Evolutionary conservation across 1,140 invertebrate species (phyloP).

Genomic region (Bombus turneri): DNA sequence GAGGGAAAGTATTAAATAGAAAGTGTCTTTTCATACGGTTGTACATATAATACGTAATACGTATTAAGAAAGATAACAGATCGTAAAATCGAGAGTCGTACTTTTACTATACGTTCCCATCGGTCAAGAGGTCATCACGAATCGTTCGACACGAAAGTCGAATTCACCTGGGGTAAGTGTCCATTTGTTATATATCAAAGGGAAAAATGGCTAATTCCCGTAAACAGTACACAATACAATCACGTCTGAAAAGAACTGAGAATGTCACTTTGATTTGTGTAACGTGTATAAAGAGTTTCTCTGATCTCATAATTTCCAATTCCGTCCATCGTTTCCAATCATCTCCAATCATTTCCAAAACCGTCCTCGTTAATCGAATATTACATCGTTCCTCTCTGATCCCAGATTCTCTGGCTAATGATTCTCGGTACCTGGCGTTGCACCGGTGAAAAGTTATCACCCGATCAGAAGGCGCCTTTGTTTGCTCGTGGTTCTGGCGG

Average conservation of each 20-base stretch:
- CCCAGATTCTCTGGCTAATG: slow-evolving; percentile 54
- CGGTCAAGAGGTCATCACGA: slow-evolving; percentile 47
- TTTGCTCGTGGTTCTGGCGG: slow-evolving; percentile 75
- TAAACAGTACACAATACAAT: not conserved
- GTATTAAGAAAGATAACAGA: not conserved
- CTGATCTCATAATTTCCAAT: too few relatives aligned
- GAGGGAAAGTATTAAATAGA: slow-evolving; percentile 47
- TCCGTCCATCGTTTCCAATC: too few relatives aligned
- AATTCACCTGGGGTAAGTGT: not conserved
- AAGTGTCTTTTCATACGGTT: slow-evolving; percentile 43
- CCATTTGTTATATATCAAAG: not conserved
- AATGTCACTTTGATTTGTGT: not conserved
- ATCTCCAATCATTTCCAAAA: not conserved
- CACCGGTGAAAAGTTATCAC: slow-evolving; percentile 71
- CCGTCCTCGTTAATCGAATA: not conserved
- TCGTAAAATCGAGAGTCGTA: not conserved
- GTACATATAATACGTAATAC: not conserved
- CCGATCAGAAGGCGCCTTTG: slow-evolving; percentile 75
- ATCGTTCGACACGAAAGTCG: not conserved
- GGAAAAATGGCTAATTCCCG: not conserved
- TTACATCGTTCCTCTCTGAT: not conserved
- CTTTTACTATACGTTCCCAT: not conserved
- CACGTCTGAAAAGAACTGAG: not conserved
- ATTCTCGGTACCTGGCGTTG: slow-evolving; percentile 32
- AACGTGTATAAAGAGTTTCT: not conserved